Conservation (phyloP, 2,888 invertebrate species). For the Noctua janthina region DNA sequence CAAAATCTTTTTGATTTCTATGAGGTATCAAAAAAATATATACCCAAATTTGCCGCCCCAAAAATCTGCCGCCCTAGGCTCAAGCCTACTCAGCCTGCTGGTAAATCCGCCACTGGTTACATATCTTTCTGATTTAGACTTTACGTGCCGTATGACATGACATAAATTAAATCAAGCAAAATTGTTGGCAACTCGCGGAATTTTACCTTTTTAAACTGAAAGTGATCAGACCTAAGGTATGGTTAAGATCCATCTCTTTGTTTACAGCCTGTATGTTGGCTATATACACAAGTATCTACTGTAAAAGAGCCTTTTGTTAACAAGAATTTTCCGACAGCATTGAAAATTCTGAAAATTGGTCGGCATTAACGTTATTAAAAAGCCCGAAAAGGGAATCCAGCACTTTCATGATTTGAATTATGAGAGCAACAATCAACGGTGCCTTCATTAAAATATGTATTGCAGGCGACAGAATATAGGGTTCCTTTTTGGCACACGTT, state of each 20-base stretch:
- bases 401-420: conserved; percentile 40
- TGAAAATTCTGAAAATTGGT: conserved; percentile 15
- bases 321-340: not conserved
- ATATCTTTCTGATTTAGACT: not conserved
- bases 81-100: no score
- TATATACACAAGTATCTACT: not conserved
- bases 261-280: not conserved
- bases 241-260: not conserved
- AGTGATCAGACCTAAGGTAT: not conserved
- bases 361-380: conserved; percentile 22
- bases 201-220: not conserved
- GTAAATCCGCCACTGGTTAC: not conserved
- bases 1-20: no score
- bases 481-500: not conserved
- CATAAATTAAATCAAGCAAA: not conserved
- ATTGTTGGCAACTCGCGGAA: not conserved
- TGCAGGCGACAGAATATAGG: not conserved
- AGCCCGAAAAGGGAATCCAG: conserved; percentile 17
- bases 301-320: not conserved
- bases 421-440: conserved; percentile 17
- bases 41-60: no score
- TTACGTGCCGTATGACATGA: not conserved
- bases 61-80: no score
- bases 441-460: conserved; percentile 28
- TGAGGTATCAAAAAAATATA: no score